Evolutionary conservation across 2,888 invertebrate genomes (phyloP), one percentile per base, ranked within the genome.

Genomic region (Terebella lapidaria): DNA sequence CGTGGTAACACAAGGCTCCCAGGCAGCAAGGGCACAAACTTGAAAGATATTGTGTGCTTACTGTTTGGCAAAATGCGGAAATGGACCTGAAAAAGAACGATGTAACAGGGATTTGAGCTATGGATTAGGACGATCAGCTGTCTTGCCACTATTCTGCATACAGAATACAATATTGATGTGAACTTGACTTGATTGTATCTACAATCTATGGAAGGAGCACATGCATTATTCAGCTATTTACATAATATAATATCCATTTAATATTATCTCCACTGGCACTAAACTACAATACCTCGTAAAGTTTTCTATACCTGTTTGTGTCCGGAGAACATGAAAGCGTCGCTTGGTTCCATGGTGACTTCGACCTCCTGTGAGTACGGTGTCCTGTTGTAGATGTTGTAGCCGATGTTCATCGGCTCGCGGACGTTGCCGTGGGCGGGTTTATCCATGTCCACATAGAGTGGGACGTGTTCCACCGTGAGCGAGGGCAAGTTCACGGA

Each of bases 291-390:
- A n/a, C n/a, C n/a, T n/a, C n/a, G n/a, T n/a, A n/a, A n/a, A n/a
- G n/a, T n/a, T n/a, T n/a, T n/a, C n/a, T n/a, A 49, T 74, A 89
- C 89, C 84, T 93, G 91, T 82, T 92, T 94, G 74, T 93, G 92
- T 1, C 95, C 95, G 62, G 94, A 88, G 82, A 92, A 94, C 89
- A 95, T 94, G 78, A 95, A 95, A 46, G 89, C 90, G 78, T 95
- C 94, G 61, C 87, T 89, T 4, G 89, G 87, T 70, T 92, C 91
- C 82, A 92, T 88, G 57, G 84, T 85, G 45, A 91, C 81, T 70
- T 86, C 87, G 35, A 92, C 82, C 63, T 90, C 87, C 60, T 90
- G 85, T 45, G 91, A 85, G 61, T 84, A 85, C 53, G 84, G 83
- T 0, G 89, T 88, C 69, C 87, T 86, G 74, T 92, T 92, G 73